Evolutionary conservation across 2,113 vertebrate species (phyloP).

Genomic region (Cacatua alba): DNA sequence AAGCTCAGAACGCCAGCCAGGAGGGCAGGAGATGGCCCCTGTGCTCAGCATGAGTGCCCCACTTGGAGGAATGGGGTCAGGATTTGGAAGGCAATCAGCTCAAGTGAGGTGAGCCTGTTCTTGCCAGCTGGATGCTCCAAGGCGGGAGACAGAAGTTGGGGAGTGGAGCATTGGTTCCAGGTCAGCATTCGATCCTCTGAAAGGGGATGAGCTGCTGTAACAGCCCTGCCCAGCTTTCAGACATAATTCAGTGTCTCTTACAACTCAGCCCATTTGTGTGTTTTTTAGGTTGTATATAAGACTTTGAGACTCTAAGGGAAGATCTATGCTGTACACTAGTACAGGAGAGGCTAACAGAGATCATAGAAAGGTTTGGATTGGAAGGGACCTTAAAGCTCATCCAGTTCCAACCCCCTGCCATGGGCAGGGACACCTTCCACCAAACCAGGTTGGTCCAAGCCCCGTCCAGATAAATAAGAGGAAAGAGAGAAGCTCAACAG

Average conservation of each 20-base stretch:
- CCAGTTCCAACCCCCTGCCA: neutral
- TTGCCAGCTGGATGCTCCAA: neutral
- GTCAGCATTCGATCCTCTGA: neutral
- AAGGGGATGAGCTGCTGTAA: neutral
- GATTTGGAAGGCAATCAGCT: neutral
- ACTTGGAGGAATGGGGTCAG: fast-evolving
- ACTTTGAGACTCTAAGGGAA: neutral
- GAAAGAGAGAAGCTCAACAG: neutral
- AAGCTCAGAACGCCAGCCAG: neutral
- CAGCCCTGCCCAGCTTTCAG: neutral
- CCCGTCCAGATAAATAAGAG: neutral
- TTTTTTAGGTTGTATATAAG: fast-evolving
- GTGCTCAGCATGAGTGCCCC: neutral
- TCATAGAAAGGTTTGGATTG: neutral
- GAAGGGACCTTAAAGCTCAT: neutral
- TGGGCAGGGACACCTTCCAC: neutral
- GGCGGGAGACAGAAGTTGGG: neutral
- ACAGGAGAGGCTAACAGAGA: neutral
- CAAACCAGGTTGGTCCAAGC: neutral
- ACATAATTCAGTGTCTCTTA: fast-evolving
- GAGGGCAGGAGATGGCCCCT: neutral
- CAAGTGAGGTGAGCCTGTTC: fast-evolving
- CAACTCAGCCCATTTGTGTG: neutral
- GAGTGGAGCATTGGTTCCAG: too few relatives aligned
- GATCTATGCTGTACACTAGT: fast-evolving